Conservation (phyloP, 1,140 invertebrate species). For the Colletes latitarsis region DNA sequence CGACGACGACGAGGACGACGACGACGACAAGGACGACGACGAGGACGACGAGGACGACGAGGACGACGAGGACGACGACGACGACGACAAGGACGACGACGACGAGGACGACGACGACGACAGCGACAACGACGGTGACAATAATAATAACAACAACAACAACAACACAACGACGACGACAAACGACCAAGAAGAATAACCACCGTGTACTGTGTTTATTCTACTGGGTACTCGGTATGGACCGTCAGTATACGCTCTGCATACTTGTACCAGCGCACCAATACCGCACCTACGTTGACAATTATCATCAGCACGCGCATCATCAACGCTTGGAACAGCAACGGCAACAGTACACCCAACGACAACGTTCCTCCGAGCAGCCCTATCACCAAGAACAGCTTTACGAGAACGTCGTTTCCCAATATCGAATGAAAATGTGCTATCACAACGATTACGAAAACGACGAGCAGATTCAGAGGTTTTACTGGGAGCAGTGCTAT, state of each 20-base stretch:
- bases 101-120: neutral
- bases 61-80: conserved; percentile 1
- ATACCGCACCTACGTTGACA: conserved; percentile 77
- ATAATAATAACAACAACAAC: conserved; percentile 34
- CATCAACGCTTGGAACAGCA: conserved; percentile 60
- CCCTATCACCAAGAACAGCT: conserved; percentile 74
- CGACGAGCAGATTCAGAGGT: conserved; percentile 79
- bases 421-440: conserved; percentile 80
- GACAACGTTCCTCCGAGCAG: conserved; percentile 58
- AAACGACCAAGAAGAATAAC: conserved; percentile 6
- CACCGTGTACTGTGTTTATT: conserved; percentile 47
- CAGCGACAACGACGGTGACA: neutral
- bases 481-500: conserved; percentile 81
- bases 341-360: conserved; percentile 46
- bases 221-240: conserved; percentile 74
- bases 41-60: neutral
- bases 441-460: conserved; percentile 81
- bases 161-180: conserved; percentile 17
- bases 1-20: conserved; percentile 1
- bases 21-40: neutral
- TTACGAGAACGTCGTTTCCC: conserved; percentile 78
- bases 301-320: conserved; percentile 62
- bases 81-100: neutral
- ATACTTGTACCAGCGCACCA: conserved; percentile 80
- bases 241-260: conserved; percentile 80